Evolutionary conservation across 2,797 vertebrate species (phyloP).

Genomic region (Leptatherina wallacei): DNA sequence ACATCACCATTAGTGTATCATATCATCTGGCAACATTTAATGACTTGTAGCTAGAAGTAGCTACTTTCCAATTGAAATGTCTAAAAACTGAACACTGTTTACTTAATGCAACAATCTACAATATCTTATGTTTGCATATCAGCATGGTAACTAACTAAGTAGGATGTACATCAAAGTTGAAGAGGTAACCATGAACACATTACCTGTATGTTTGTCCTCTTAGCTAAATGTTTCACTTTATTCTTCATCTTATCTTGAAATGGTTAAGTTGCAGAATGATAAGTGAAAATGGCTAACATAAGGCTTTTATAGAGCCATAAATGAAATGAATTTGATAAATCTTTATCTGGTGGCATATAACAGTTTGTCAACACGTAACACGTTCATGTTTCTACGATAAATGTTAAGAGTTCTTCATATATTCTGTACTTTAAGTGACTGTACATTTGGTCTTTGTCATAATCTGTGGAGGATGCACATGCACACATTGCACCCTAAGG

Average conservation of each 20-base stretch:
- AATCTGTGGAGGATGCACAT: conserved; percentile 10
- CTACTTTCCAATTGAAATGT: neutral
- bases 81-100: neutral
- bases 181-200: too few relatives aligned
- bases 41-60: neutral
- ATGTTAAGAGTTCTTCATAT: neutral
- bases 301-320: neutral
- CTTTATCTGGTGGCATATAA: neutral
- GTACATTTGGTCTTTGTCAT: conserved; percentile 15
- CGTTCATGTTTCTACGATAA: neutral
- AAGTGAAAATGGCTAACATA: too few relatives aligned
- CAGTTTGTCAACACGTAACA: neutral
- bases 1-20: neutral
- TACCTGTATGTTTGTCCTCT: neutral
- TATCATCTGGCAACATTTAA: neutral
- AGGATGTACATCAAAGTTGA: too few relatives aligned
- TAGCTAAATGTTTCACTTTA: neutral
- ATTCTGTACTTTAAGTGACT: conserved; percentile 15
- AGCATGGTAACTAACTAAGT: neutral
- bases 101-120: neutral
- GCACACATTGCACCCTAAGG: conserved; percentile 42
- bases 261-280: neutral
- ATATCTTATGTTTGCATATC: neutral
- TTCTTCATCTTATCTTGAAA: neutral
- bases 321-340: neutral